phyloP scores from a whole-genome alignment of 2,888 invertebrate genomes.

The Ormyrus thymus region DNA sequence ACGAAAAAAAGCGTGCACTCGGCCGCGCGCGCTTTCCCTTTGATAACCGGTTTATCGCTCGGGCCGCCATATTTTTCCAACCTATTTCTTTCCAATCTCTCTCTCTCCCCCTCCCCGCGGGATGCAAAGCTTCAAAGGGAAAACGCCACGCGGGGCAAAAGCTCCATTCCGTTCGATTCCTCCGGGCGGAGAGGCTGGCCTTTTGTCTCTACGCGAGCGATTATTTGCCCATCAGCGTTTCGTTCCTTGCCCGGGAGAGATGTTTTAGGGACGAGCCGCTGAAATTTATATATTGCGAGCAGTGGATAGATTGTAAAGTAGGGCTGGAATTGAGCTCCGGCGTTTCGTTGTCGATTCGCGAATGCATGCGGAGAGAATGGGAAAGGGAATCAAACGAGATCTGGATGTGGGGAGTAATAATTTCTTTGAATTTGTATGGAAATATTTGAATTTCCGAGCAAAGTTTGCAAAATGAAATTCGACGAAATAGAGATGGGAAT shows the following conservation, averaged over 20 bases:
- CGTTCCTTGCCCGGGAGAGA: slow-evolving; percentile 4
- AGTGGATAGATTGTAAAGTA: slow-evolving; percentile 30
- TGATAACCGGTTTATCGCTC: slow-evolving; percentile 49
- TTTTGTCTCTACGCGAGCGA: slow-evolving; percentile 18
- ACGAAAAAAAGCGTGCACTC: slow-evolving; percentile 15
- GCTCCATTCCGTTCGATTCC: neutral
- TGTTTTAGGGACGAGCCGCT: neutral
- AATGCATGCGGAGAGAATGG: neutral
- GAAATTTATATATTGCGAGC: slow-evolving; percentile 6
- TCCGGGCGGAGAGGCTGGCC: slow-evolving; percentile 17
- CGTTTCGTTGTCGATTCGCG: slow-evolving; percentile 20
- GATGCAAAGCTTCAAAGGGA: slow-evolving; percentile 57
- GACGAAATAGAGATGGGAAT: too few species aligned
- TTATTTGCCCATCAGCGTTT: slow-evolving; percentile 18
- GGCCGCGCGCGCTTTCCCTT: slow-evolving; percentile 36
- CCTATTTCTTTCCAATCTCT: slow-evolving; percentile 58
- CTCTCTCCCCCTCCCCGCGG: slow-evolving; percentile 3
- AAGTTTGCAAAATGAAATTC: neutral
- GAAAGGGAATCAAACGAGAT: neutral
- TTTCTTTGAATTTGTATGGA: slow-evolving; percentile 1
- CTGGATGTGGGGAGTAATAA: neutral
- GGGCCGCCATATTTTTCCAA: slow-evolving; percentile 52
- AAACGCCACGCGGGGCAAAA: neutral
- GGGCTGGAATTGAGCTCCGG: neutral
- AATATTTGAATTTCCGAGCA: neutral